phyloP scores from a whole-genome alignment of 2,113 vertebrate species.

The Aythya baeri region DNA sequence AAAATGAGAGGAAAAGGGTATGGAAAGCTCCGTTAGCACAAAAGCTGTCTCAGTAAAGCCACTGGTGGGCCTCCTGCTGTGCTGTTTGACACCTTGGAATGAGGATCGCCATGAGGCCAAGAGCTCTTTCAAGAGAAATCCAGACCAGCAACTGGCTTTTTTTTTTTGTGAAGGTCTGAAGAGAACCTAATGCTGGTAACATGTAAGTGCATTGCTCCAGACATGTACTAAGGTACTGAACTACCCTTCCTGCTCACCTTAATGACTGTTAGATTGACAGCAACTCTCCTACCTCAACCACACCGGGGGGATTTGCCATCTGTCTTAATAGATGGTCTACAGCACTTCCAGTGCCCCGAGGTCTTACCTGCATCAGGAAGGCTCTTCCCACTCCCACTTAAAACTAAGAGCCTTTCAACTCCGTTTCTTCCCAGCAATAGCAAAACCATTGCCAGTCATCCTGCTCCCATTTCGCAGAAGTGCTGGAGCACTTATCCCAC shows the following conservation, averaged over 20 bases:
- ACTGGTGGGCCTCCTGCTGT: neutral
- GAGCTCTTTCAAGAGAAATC: neutral
- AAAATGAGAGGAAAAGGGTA: neutral
- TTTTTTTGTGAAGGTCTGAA: neutral
- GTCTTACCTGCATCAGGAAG: neutral
- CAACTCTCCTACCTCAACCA: neutral
- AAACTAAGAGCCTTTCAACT: neutral
- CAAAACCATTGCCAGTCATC: neutral
- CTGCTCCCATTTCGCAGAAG: neutral
- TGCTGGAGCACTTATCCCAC: neutral
- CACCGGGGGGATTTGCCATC: neutral
- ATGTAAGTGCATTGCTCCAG: neutral
- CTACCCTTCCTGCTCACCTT: neutral
- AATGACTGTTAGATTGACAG: neutral
- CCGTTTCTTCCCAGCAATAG: neutral
- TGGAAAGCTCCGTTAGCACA: rapidly evolving
- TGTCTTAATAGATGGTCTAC: neutral
- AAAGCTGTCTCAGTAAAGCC: neutral
- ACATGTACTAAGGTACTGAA: neutral
- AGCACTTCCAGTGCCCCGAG: neutral
- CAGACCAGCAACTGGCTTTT: neutral
- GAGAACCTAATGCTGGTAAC: neutral
- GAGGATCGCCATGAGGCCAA: neutral
- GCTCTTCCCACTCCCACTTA: neutral
- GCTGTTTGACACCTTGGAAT: neutral